Evolutionary conservation across 2,113 vertebrate genomes (phyloP), one percentile per base, ranked within the genome.

Genomic region (Azemiops feae): DNA sequence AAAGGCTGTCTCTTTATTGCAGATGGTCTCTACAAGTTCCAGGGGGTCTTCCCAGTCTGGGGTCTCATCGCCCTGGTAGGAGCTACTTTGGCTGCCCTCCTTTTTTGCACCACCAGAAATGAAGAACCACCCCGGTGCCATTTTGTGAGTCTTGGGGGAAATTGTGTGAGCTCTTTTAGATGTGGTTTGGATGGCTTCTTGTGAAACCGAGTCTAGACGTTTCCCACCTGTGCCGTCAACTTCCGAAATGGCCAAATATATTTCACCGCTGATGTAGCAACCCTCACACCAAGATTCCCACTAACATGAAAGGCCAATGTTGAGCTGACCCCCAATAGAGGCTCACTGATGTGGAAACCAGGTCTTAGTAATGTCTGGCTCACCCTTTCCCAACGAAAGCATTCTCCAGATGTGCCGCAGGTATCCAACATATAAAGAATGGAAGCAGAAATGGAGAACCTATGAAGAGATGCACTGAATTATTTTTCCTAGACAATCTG

Each of bases 1-100:
- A 2, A 1, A 9, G 5, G 0, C 34, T 0, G 0, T 1, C 2
- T 11, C 8, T n/a, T 7, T 85, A 16, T 2, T 92, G 50, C 95
- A 99, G 99, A 99, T 96, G 98, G 97, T 57, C 6, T 98, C 25
- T 98, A 98, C 88, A 95, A 98, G 96, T 99, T 99, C 91, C 96
- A 98, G 39, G 98, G 98, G 0, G 27, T 98, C 93, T 95, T 99
- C 94, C 99, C 99, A 0, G 91, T 99, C 60, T 99, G 99, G 99
- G 96, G 95, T 2, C 91, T 99, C 91, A 96, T 97, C 92, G 69
- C 97, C 14, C 96, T 99, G 27, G 85, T 96, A 20, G 98, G 98
- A 64, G 96, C 97, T 3, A 96, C 98, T 53, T 47, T 99, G 92
- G 98, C 98, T 8, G 23, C 96, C 0, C 96, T 99, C 20, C 95